These are phyloP conservation scores for Pempheris klunzingeri DNA, from an alignment of 2,797 vertebrate species.

Conservation along the genomic window DNA sequence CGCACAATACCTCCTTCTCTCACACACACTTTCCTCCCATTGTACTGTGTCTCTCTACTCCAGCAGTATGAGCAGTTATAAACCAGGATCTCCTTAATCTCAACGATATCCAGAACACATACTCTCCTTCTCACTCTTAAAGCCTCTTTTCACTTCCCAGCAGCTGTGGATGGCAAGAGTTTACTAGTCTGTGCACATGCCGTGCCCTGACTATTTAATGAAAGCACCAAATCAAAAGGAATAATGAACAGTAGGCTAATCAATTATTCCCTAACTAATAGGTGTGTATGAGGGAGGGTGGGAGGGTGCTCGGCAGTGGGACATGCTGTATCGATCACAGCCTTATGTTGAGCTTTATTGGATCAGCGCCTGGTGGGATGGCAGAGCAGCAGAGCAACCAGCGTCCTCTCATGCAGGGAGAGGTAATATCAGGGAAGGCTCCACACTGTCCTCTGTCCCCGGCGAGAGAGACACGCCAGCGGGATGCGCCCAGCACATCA, in stretches of 20 bases:
- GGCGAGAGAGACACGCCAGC: conserved; percentile 55
- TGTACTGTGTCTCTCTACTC: conserved; percentile 38
- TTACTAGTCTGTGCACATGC: conserved; percentile 59
- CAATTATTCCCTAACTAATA: conserved; percentile 79
- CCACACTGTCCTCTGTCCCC: conserved; percentile 56
- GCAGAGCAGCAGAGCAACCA: conserved; percentile 52
- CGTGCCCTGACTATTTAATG: conserved; percentile 61
- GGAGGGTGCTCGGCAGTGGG: conserved; percentile 47
- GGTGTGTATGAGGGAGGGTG: conserved; percentile 55
- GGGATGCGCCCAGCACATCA: conserved; percentile 71
- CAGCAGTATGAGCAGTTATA: conserved; percentile 51
- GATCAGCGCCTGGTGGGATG: conserved; percentile 70
- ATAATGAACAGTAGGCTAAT: conserved; percentile 77
- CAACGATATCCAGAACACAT: conserved; percentile 68
- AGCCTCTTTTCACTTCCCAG: conserved; percentile 57
- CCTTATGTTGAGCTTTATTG: conserved; percentile 71
- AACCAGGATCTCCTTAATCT: conserved; percentile 67
- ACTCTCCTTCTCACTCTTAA: conserved; percentile 55
- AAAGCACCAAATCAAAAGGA: conserved; percentile 77
- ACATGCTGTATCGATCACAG: conserved; percentile 75
- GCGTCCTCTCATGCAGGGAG: conserved; percentile 72
- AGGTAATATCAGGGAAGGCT: conserved; percentile 76
- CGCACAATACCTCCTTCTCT: conserved; percentile 45
- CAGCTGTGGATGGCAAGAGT: conserved; percentile 56
- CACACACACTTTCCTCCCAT: conserved; percentile 23